Percentiles rank a stretch among this genome's conserved stretches.
Conservation (phyloP, 1,140 invertebrate species). For the Papilio dardanus region DNA sequence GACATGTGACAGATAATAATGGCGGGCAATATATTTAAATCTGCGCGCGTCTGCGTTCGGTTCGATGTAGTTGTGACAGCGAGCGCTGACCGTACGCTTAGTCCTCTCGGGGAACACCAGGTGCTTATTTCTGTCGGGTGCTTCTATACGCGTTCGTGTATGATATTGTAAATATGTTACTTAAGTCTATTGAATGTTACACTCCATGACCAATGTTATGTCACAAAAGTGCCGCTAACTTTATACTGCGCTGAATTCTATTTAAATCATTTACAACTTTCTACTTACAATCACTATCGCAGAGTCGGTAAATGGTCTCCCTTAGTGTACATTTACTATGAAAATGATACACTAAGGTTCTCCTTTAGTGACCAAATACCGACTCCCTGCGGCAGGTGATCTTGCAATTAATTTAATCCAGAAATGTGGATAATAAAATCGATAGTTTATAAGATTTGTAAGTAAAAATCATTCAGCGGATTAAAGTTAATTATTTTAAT, state of each 20-base stretch:
- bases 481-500: conserved; percentile 9
- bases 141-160: conserved; percentile 78
- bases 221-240: conserved; percentile 34
- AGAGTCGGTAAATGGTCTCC: neutral
- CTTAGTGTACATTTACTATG: too few relatives aligned
- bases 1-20: neutral
- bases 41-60: conserved; percentile 44
- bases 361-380: neutral
- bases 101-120: conserved; percentile 78
- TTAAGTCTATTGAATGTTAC: conserved; percentile 64
- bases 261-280: conserved; percentile 20
- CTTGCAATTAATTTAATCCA: neutral
- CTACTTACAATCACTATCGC: conserved; percentile 1
- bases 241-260: conserved; percentile 20
- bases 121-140: conserved; percentile 81
- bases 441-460: neutral
- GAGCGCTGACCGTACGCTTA: conserved; percentile 71
- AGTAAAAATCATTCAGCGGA: neutral
- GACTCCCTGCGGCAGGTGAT: neutral
- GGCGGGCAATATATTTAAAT: conserved; percentile 9
- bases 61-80: conserved; percentile 57
- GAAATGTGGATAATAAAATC: neutral
- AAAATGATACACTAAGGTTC: too few relatives aligned
- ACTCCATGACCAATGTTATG: conserved; percentile 49
- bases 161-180: conserved; percentile 78